Evolutionary conservation across 2,888 invertebrate genomes (phyloP).

Genomic region (Hipparchia sbordonii): DNA sequence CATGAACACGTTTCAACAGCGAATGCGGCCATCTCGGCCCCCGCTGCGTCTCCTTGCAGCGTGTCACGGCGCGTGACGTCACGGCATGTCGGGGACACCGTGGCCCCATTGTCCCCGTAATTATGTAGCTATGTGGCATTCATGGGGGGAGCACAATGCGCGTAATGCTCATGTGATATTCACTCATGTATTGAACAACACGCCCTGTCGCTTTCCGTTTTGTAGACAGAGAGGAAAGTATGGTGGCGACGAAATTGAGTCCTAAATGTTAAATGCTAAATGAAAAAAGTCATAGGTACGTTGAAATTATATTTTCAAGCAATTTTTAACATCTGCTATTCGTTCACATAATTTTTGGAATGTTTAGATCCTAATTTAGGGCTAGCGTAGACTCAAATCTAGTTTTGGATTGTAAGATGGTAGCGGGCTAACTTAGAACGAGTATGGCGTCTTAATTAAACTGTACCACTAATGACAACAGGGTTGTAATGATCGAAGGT

Average conservation of each 20-base stretch:
- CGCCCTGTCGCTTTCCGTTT: slow-evolving; percentile 35
- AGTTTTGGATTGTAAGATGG: no score
- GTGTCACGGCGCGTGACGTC: neutral
- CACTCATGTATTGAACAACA: slow-evolving; percentile 31
- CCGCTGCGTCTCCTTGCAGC: neutral
- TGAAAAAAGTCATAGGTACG: no score
- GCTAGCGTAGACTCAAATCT: no score
- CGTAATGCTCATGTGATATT: slow-evolving; percentile 39
- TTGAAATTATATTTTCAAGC: no score
- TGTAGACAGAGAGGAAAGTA: slow-evolving; percentile 6
- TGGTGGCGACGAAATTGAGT: neutral
- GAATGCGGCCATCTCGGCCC: slow-evolving; percentile 3
- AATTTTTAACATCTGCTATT: no score
- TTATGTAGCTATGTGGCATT: slow-evolving; percentile 47
- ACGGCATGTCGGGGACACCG: slow-evolving; percentile 16
- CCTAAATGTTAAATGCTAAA: neutral
- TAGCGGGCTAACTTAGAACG: no score
- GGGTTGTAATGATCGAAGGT: no score
- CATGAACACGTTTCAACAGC: neutral
- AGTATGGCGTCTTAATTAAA: no score
- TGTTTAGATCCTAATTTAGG: no score
- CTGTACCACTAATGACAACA: no score
- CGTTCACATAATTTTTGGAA: no score
- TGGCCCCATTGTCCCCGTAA: slow-evolving; percentile 44
- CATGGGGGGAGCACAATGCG: slow-evolving; percentile 37